Conservation (phyloP, 2,888 invertebrate species). For the Exephanes ischioxanthus region DNA sequence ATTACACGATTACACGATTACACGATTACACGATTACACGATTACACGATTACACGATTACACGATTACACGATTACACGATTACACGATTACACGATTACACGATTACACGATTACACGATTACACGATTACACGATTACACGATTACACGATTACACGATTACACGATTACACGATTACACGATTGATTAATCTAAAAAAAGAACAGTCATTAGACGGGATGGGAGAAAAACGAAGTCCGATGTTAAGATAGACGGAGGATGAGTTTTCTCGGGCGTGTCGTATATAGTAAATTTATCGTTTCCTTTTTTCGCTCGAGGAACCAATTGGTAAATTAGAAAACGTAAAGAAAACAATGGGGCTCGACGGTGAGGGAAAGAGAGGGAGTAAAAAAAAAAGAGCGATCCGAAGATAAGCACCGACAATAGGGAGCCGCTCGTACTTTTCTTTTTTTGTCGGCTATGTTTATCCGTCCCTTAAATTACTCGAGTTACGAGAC, state of each 20-base stretch:
- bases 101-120: too few relatives aligned
- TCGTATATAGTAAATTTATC: conserved; percentile 20
- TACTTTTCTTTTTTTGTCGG: conserved; percentile 57
- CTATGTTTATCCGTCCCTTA: conserved; percentile 69
- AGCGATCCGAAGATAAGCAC: conserved; percentile 32
- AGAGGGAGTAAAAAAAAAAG: conserved; percentile 13
- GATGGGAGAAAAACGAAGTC: neutral
- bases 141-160: too few relatives aligned
- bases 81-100: too few relatives aligned
- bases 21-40: too few relatives aligned
- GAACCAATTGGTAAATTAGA: conserved; percentile 38
- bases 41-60: too few relatives aligned
- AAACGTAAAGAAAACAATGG: conserved; percentile 42
- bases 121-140: too few relatives aligned
- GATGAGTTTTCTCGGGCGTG: neutral
- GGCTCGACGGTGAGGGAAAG: neutral
- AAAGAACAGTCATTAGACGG: neutral
- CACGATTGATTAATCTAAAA: neutral
- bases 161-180: too few relatives aligned
- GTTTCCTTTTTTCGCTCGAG: conserved; percentile 20
- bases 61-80: too few relatives aligned
- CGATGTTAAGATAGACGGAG: neutral
- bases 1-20: too few relatives aligned
- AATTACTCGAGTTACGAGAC: conserved; percentile 70
- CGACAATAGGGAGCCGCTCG: conserved; percentile 38